Evolutionary conservation across 1,140 invertebrate genomes (phyloP).

Genomic region (Temnothorax nylanderi): DNA sequence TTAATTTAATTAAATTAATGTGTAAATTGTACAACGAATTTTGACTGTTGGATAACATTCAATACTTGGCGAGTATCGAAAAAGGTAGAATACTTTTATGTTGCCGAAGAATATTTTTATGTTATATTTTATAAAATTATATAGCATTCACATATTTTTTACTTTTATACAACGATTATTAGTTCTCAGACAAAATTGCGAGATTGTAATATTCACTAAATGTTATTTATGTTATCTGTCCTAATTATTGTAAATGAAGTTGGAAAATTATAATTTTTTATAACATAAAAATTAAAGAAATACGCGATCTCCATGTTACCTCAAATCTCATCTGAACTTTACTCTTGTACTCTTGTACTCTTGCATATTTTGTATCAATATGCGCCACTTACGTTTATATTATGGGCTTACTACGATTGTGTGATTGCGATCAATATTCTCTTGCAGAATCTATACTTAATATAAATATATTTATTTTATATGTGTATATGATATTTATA

Average conservation of each 20-base stretch:
- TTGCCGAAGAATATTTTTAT: constrained; percentile 3
- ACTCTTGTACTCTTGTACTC: background rate
- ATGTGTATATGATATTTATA: background rate
- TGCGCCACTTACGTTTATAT: background rate
- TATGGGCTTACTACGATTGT: background rate
- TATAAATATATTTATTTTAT: constrained; percentile 11
- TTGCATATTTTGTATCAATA: background rate
- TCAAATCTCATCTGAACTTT: background rate
- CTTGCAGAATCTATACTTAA: background rate
- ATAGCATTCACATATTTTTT: background rate
- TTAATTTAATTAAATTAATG: background rate
- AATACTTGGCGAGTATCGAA: background rate
- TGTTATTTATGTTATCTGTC: background rate
- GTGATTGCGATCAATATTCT: background rate
- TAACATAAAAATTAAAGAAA: background rate
- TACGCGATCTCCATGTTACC: background rate
- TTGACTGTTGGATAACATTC: background rate
- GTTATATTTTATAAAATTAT: background rate
- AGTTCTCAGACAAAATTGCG: background rate
- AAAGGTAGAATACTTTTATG: background rate
- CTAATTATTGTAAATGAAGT: background rate
- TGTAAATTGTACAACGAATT: background rate
- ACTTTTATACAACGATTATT: background rate
- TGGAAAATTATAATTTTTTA: background rate
- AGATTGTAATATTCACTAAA: background rate